Evolutionary conservation across 2,888 invertebrate species (phyloP), one percentile per base, ranked within the genome.

Genomic region (Achlya flavicornis): DNA sequence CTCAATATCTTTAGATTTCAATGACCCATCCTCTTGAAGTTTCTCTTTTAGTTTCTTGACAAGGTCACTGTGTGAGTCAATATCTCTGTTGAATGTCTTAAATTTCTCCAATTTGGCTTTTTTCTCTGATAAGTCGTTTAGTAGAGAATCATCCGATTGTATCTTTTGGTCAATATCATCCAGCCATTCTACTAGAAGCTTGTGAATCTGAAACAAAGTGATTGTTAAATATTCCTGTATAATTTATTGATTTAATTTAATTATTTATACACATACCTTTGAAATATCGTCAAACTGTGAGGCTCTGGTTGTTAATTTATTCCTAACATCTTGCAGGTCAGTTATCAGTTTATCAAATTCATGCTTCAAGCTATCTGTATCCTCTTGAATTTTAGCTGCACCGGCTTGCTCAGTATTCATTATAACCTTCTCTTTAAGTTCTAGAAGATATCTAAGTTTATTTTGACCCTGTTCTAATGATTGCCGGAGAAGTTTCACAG

Each of bases 381-480:
- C 98, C 83, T 98, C 98, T 81, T 98, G 96, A 66, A 99, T 98
- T 85, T 97, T 97, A 0, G 96, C 96, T 0, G 97, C 97, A 0
- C 99, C 99, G 62, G 95, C 95, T 72, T 97, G 96, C 88, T 98
- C 98, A 0, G 98, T 99, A 81, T 98, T 98, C 95, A 98, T 96
- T 10, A 98, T 97, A 0, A 98, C 98, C 81, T 97, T 97, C 86
- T 99, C 99, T 81, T 98, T 98, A 2, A 98, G 92, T 80, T 99
- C 99, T 43, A 98, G 90, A 61, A 98, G 96, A 83, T 98, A 98
- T 58, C 89, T 87, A 8, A 93, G 73, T 71, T 93, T 93, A 63
- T 93, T 93, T 81, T 98, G 98, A 0, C 98, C 99, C 83, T 98
- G 98, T 84, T 99, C 98, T 61, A 99, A 94, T 0, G 97, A 97